Evolutionary conservation across 35 echinoderm and acorn worm genomes (phyloP), one percentile per base, ranked within the genome.

Genomic region (Apostichopus californicus): DNA sequence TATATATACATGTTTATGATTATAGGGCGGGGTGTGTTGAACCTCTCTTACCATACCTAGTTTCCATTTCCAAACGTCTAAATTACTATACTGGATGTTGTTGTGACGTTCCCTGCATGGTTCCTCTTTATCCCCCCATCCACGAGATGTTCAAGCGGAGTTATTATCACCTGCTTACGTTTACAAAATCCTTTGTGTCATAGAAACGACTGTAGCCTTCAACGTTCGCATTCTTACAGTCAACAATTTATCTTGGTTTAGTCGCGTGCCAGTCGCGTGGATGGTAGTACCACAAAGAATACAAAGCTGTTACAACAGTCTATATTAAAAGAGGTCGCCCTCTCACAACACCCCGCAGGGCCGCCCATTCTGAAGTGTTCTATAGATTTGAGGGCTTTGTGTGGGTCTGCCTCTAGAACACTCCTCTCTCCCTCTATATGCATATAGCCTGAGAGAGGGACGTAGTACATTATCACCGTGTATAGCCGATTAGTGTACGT

Each of bases 141-240:
- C 71, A 20, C 17, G n/a, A 18, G 5, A 22, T 75, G n/a, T 75
- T 20, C 7, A 75, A 75, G 0, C 6, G n/a, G 7, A 18, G 71
- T 75, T 75, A 18, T n/a, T 22, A 75, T 18, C 71, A 75, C 71
- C 71, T 75, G 71, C 71, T 22, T 20, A 75, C 17, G 18, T 75
- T 75, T 75, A 75, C 71, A 75, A 14, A 75, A 14, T 75, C 71
- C 71, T 75, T 75, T 75, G 71, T 75, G 71, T 75, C 71, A n/a
- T 75, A 5, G 71, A 75, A 18, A 22, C 6, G n/a, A 75, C 17
- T 22, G 71, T 18, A 75, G 71, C 54, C 54, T 58, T 52, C 55
- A 56, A 85, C 24, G 81, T 85, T 59, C 55, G 56, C 81, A 85
- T 85, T 85, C 81, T 85, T 85, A 10, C 54, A 85, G 81, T 85